Base-by-base conservation (phyloP, 2,113 vertebrate species). In the Rhodinocichla rosea region DNA sequence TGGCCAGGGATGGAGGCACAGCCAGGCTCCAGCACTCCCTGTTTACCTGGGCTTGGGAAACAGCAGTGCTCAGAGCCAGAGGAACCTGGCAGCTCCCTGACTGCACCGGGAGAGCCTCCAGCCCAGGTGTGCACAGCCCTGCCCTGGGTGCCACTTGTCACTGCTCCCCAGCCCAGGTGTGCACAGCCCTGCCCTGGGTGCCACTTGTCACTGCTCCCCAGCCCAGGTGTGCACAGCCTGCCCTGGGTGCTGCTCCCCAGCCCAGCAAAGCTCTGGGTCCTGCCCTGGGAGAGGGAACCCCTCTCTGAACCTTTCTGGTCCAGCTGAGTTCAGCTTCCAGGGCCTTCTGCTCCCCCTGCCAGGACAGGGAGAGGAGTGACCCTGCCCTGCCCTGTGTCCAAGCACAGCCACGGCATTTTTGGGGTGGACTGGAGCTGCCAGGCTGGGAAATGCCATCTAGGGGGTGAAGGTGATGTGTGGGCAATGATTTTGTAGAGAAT, bases 81-180 rank as follows among this genome's bases (percentile, higher is more conserved):
- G 83, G 70, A 62, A 73, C 10, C 85, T 90, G 77, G 77, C 74
- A 93, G 39, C 47, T 71, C 65, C 64, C 89, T 76, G 87, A 88
- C 76, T 76, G n/a, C 9, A 44, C 1, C 20, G 70, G 56, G 70
- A 92, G 49, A 11, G 83, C n/a, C 33, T 45, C 90, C 44, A 49
- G 47, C 47, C 45, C 47, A 49, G 47, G 23, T 49, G 47, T 23
- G 23, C 47, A 63, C 76, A 83, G 79, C 2, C 22, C 75, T 52
- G 5, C 75, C 56, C 32, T 23, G 42, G 6, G 5, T 45, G 62
- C 75, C 62, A 26, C 35, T 27, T 24, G 16, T 9, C 33, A 15
- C 18, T 50, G 67, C 45, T 69, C 33, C 45, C 90, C 44, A 24
- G 13, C 47, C 40, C 47, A 24, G 23, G 47, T 24, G 23, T 14